Percentiles rank a stretch among this genome's conserved stretches.
These are phyloP conservation scores for Stenurella melanura DNA, from an alignment of 2,888 invertebrate genomes.

Conservation along the genomic window DNA sequence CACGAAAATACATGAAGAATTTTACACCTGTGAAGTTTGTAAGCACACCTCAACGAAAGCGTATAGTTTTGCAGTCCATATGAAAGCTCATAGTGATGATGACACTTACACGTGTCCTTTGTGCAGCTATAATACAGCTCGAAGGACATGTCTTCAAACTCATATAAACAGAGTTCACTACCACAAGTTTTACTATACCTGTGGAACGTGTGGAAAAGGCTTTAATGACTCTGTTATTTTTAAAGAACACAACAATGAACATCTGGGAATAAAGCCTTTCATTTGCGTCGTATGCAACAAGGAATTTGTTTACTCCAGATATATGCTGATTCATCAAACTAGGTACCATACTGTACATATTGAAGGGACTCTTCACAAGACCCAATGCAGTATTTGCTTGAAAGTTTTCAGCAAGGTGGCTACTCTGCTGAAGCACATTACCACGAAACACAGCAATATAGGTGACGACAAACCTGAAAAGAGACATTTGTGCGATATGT, in stretches of 20 bases:
- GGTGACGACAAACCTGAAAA: slow-evolving; percentile 56
- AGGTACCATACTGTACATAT: slow-evolving; percentile 69
- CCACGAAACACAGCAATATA: slow-evolving; percentile 65
- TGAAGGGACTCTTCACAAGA: slow-evolving; percentile 72
- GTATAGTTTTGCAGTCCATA: slow-evolving; percentile 66
- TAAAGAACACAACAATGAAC: slow-evolving; percentile 71
- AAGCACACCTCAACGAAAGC: slow-evolving; percentile 64
- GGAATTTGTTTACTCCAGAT: slow-evolving; percentile 69
- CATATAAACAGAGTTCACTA: slow-evolving; percentile 77
- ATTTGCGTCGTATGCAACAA: slow-evolving; percentile 73
- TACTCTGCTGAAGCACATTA: slow-evolving; percentile 73
- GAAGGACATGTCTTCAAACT: slow-evolving; percentile 70
- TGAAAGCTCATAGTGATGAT: slow-evolving; percentile 63
- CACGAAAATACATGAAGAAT: slow-evolving; percentile 61
- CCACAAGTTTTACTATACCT: slow-evolving; percentile 74
- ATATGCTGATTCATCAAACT: slow-evolving; percentile 66
- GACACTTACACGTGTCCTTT: slow-evolving; percentile 63
- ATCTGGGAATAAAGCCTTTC: slow-evolving; percentile 71
- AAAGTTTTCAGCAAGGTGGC: slow-evolving; percentile 66
- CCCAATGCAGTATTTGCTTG: slow-evolving; percentile 68
- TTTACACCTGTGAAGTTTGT: slow-evolving; percentile 69
- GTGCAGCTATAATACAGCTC: slow-evolving; percentile 62
- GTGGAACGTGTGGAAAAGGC: slow-evolving; percentile 74
- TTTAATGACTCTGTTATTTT: slow-evolving; percentile 73
- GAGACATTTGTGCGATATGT: slow-evolving; percentile 65